Evolutionary conservation across 2,888 invertebrate species (phyloP).

Genomic region (Melanchra persicariae): DNA sequence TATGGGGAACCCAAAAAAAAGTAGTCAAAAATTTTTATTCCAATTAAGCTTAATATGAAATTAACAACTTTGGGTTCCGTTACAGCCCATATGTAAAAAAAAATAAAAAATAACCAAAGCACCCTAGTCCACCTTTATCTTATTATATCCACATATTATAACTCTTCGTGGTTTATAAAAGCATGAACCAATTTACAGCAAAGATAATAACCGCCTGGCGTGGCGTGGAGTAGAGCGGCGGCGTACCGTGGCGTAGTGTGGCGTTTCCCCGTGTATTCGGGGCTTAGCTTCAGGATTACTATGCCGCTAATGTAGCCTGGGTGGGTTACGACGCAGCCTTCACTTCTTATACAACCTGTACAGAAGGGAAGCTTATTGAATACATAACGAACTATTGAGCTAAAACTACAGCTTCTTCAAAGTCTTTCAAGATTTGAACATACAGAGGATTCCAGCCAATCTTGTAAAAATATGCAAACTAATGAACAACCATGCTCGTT

Average conservation of each 20-base stretch:
- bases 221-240: background rate
- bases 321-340: constrained; percentile 16
- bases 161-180: constrained; percentile 25
- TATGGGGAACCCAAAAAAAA: too few relatives aligned
- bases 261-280: constrained; percentile 22
- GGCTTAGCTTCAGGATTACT: constrained; percentile 57
- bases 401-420: background rate
- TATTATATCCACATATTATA: constrained; percentile 12
- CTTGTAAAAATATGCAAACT: too few relatives aligned
- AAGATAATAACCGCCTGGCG: constrained; percentile 31
- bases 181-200: constrained; percentile 41
- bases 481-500: background rate
- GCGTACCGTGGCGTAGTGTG: background rate
- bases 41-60: too few relatives aligned
- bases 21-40: too few relatives aligned
- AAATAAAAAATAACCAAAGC: background rate
- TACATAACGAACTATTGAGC: background rate
- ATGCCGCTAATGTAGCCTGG: constrained; percentile 29
- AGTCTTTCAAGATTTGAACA: background rate
- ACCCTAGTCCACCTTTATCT: background rate
- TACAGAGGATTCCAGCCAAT: background rate
- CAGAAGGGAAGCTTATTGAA: background rate
- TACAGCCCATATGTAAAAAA: background rate
- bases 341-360: constrained; percentile 2
- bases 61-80: too few relatives aligned